Percentiles rank a stretch among this genome's conserved stretches.
These are phyloP conservation scores for Paraescarpia echinospica DNA, from an alignment of 1,140 invertebrate species.

Conservation along the genomic window DNA sequence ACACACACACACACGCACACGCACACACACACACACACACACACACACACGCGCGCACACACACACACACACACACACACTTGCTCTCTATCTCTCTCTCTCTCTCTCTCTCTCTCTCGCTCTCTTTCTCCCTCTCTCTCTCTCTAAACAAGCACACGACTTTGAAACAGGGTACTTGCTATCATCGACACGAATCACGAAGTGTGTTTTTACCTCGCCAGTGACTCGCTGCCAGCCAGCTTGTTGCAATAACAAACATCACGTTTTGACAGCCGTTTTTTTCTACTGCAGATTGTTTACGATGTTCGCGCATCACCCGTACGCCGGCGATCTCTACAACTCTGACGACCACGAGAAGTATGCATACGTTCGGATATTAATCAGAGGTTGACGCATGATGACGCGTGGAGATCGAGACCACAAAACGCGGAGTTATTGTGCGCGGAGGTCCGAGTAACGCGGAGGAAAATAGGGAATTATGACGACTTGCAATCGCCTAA, in stretches of 20 bases:
- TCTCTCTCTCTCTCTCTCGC: no score
- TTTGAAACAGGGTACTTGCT: background rate
- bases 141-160: no score
- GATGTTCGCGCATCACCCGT: background rate
- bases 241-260: background rate
- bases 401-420: background rate
- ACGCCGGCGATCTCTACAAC: background rate
- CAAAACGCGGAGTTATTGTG: background rate
- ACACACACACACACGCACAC: background rate
- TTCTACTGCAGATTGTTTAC: background rate
- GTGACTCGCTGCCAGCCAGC: background rate
- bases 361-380: background rate
- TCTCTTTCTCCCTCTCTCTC: no score
- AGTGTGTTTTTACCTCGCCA: background rate
- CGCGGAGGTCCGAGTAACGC: background rate
- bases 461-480: background rate
- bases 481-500: background rate
- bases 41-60: background rate
- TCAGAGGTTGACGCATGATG: background rate
- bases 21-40: background rate
- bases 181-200: background rate
- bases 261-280: background rate
- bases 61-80: background rate
- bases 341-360: background rate
- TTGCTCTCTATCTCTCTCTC: no score